A percentile compares a stretch with the other conserved stretches of the same genome.
phyloP scores from a whole-genome alignment of 1,140 invertebrate genomes.

The Heliconius hewitsoni region DNA sequence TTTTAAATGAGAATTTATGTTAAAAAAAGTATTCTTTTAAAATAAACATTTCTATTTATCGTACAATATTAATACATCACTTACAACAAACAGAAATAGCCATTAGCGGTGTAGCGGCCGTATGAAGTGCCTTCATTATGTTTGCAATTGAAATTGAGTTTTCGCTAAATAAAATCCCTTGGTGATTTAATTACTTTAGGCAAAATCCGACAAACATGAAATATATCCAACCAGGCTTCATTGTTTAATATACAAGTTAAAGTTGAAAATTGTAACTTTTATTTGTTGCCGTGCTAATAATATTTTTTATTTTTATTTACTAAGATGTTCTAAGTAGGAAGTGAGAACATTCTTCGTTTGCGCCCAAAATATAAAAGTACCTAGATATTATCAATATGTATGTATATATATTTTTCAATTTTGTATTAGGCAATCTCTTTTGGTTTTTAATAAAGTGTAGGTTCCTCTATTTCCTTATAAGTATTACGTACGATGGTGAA shows the following conservation, averaged over 20 bases:
- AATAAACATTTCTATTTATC: too few relatives aligned
- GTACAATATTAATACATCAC: background rate
- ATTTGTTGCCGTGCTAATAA: background rate
- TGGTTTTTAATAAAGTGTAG: too few relatives aligned
- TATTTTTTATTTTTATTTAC: background rate
- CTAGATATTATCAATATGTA: background rate
- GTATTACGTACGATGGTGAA: too few relatives aligned
- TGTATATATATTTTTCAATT: background rate
- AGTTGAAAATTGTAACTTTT: background rate
- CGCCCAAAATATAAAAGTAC: background rate
- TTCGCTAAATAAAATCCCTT: slow-evolving; percentile 31
- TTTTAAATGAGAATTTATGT: too few relatives aligned
- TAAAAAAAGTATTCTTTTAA: too few relatives aligned
- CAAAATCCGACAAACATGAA: background rate
- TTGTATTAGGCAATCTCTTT: too few relatives aligned
- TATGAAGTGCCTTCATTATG: slow-evolving; percentile 20
- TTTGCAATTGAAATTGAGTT: slow-evolving; percentile 33
- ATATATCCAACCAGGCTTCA: background rate
- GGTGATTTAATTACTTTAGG: slow-evolving; percentile 32
- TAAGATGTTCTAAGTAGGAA: too few relatives aligned
- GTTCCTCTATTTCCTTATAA: too few relatives aligned
- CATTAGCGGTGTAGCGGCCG: background rate
- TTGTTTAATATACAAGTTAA: background rate
- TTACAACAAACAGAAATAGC: slow-evolving; percentile 16
- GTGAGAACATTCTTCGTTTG: background rate